Evolutionary conservation across 2,797 vertebrate genomes (phyloP).

Genomic region (Eospalax fontanierii): DNA sequence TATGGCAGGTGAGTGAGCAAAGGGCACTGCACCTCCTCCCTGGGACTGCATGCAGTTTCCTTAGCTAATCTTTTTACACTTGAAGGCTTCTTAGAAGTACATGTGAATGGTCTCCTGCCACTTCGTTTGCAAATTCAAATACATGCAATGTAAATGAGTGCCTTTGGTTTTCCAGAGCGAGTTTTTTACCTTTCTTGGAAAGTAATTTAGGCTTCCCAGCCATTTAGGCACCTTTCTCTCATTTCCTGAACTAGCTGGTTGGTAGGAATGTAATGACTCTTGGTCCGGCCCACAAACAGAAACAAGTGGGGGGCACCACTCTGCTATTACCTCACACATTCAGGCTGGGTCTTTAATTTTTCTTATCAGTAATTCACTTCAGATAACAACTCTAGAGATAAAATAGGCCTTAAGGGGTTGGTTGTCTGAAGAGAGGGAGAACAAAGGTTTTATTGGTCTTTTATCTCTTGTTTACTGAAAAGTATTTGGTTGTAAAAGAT

Average conservation of each 20-base stretch:
- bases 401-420: conserved; percentile 72
- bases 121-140: conserved; percentile 29
- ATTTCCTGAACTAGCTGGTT: background rate
- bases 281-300: background rate
- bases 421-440: conserved; percentile 65
- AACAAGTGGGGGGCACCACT: conserved; percentile 58
- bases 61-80: background rate
- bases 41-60: background rate
- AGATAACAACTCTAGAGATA: conserved; percentile 84
- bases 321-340: conserved; percentile 77
- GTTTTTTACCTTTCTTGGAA: conserved; percentile 36
- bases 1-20: background rate
- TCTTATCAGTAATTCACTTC: conserved; percentile 86
- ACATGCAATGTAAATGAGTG: background rate
- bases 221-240: background rate
- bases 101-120: background rate
- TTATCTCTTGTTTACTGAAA: conserved; percentile 80
- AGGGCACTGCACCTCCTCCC: fast-evolving
- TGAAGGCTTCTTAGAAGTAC: conserved; percentile 35
- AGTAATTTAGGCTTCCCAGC: background rate
- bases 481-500: conserved; percentile 82
- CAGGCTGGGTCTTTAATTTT: conserved; percentile 83
- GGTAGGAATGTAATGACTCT: background rate
- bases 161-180: conserved; percentile 41
- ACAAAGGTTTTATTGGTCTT: conserved; percentile 78